phyloP scores from a whole-genome alignment of 1,140 invertebrate species.

The Venustaconcha ellipsiformis region DNA sequence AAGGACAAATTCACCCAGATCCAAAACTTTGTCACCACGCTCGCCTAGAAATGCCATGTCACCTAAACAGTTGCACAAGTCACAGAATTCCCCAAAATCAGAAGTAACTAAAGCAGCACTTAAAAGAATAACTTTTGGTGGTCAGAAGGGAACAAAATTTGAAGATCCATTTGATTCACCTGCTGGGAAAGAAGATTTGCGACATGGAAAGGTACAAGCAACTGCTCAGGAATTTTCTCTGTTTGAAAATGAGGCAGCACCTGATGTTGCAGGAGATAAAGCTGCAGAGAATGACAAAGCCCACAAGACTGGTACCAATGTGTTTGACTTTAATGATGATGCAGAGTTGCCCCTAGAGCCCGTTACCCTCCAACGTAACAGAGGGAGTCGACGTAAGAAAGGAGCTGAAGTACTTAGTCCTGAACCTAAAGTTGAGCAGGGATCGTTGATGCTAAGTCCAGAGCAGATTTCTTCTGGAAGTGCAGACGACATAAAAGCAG shows the following conservation, averaged over 20 bases:
- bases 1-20: slow-evolving; percentile 43
- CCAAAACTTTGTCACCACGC: slow-evolving; percentile 44
- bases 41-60: slow-evolving; percentile 49
- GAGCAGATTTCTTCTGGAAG: slow-evolving; percentile 22
- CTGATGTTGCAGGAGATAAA: slow-evolving; percentile 5
- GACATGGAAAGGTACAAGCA: too few relatives aligned
- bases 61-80: slow-evolving; percentile 38
- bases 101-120: slow-evolving; percentile 9
- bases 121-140: too few relatives aligned
- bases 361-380: too few relatives aligned
- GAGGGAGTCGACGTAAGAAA: too few relatives aligned
- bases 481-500: slow-evolving; percentile 11
- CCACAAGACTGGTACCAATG: slow-evolving; percentile 27
- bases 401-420: too few relatives aligned
- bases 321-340: slow-evolving; percentile 48
- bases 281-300: slow-evolving; percentile 20
- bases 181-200: too few relatives aligned
- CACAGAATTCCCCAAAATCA: slow-evolving; percentile 42
- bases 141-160: too few relatives aligned
- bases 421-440: too few relatives aligned
- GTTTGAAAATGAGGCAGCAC: too few relatives aligned
- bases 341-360: slow-evolving; percentile 31
- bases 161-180: too few relatives aligned
- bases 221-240: too few relatives aligned
- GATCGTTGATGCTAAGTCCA: slow-evolving; percentile 20